Evolutionary conservation across 2,113 vertebrate genomes (phyloP).

Genomic region (Eidolon helvum): DNA sequence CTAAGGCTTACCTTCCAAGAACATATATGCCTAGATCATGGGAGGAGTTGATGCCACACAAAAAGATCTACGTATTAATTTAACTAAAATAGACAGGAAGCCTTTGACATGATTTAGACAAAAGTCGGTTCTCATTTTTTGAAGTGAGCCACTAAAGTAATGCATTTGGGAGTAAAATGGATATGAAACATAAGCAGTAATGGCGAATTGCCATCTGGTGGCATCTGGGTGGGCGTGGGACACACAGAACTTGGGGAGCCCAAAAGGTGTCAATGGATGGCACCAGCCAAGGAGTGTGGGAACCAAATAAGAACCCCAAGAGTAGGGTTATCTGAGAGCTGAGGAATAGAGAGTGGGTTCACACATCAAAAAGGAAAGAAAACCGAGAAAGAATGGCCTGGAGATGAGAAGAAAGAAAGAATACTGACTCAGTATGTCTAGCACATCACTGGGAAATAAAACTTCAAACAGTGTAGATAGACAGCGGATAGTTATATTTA

Average conservation of each 20-base stretch:
- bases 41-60: background rate
- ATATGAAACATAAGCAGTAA: background rate
- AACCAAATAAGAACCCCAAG: background rate
- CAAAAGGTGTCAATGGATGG: fast-evolving
- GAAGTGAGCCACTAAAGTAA: background rate
- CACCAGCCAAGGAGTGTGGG: background rate
- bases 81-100: background rate
- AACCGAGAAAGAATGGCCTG: background rate
- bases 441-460: background rate
- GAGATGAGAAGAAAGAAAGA: background rate
- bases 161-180: background rate
- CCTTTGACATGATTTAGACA: background rate
- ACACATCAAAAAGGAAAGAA: background rate
- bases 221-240: background rate
- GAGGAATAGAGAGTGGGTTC: background rate
- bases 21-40: background rate
- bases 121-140: background rate
- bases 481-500: fast-evolving
- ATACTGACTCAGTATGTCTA: background rate
- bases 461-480: no score
- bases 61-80: background rate
- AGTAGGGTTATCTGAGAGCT: background rate
- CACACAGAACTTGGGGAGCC: background rate
- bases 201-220: fast-evolving
- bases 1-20: background rate